Percentiles rank a stretch among this genome's conserved stretches.
These are phyloP conservation scores for Sebastes fasciatus DNA, from an alignment of 2,113 vertebrate species.

Conservation along the genomic window DNA sequence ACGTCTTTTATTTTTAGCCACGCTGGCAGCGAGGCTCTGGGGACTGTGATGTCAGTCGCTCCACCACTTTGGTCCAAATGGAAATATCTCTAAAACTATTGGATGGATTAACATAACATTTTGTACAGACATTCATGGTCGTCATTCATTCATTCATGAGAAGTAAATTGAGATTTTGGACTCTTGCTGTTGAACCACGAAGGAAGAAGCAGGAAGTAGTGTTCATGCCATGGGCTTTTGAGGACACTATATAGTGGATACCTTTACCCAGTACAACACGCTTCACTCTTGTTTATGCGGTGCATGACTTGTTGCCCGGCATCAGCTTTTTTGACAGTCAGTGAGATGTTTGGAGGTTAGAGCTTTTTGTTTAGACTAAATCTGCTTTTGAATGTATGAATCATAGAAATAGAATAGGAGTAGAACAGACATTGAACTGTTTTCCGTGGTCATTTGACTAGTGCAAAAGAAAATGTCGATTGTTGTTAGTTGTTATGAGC, in stretches of 20 bases:
- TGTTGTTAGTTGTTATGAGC: too few species aligned
- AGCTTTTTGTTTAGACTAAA: slow-evolving; percentile 9
- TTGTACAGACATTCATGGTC: background rate
- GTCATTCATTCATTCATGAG: background rate
- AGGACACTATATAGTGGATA: background rate
- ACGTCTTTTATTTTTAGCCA: background rate
- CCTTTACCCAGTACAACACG: background rate
- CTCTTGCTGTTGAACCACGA: background rate
- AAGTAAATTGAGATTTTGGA: background rate
- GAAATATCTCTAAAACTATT: background rate
- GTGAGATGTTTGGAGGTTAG: background rate
- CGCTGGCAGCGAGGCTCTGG: background rate
- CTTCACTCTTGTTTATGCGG: background rate
- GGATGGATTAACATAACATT: background rate
- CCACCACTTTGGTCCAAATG: background rate
- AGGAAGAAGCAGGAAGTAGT: background rate
- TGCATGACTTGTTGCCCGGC: slow-evolving; percentile 41
- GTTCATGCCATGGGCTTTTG: background rate
- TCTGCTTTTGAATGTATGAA: slow-evolving; percentile 3
- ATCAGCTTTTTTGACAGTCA: slow-evolving; percentile 43
- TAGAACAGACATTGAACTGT: too few species aligned
- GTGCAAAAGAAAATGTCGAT: too few species aligned
- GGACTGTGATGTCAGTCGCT: background rate
- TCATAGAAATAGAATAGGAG: background rate
- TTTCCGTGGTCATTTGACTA: too few species aligned